Evolutionary conservation across 2,797 vertebrate genomes (phyloP).

Genomic region (Paramormyrops hopkinsi): DNA sequence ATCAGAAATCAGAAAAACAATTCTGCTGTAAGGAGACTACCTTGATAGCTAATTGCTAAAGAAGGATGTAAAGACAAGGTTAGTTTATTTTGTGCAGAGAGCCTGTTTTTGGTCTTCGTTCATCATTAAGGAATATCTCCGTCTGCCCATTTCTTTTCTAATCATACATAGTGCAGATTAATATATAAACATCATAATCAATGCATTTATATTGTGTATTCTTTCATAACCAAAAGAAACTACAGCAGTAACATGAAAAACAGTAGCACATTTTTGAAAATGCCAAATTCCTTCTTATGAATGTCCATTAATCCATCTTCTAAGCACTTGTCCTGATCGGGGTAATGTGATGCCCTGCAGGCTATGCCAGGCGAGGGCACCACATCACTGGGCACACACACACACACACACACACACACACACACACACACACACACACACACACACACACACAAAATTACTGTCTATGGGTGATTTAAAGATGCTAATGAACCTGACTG

Average conservation of each 20-base stretch:
- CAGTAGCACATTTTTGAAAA: neutral
- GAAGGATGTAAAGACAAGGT: neutral
- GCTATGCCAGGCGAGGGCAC: neutral
- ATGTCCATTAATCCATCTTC: neutral
- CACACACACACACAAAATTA: neutral
- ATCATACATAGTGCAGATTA: neutral
- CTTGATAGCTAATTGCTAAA: neutral
- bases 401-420: neutral
- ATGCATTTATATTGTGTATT: neutral
- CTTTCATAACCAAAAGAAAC: neutral
- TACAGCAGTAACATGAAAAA: neutral
- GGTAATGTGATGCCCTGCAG: neutral
- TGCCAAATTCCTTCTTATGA: neutral
- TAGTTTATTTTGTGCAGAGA: neutral
- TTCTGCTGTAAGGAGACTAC: neutral
- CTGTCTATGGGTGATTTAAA: neutral
- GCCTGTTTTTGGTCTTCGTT: neutral
- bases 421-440: neutral
- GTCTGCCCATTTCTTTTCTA: neutral
- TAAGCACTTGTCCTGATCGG: neutral
- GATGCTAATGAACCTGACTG: neutral
- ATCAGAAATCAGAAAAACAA: neutral
- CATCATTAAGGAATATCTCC: neutral
- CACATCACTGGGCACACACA: neutral
- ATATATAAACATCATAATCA: neutral